Evolutionary conservation across 2,113 vertebrate species (phyloP).

Genomic region (Pseudorectes ferrugineus): DNA sequence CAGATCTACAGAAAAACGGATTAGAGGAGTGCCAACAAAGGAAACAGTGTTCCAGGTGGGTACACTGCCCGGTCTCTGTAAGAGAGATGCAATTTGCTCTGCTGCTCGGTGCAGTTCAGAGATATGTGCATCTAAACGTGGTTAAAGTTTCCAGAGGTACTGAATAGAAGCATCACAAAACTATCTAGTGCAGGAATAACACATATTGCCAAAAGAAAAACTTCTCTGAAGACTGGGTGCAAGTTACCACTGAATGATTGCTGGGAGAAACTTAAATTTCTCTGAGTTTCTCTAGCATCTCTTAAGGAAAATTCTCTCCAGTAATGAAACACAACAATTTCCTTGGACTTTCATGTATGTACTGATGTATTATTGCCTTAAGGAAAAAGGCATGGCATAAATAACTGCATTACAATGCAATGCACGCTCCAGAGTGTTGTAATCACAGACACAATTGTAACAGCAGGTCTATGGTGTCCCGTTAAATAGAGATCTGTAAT

Average conservation of each 20-base stretch:
- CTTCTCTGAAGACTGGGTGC: not conserved
- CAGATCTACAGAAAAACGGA: not conserved
- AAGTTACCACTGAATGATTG: not conserved
- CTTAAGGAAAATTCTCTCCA: not conserved
- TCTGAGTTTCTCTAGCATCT: not conserved
- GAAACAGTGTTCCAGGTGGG: not conserved
- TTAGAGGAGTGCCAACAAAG: not conserved
- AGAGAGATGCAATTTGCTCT: not conserved
- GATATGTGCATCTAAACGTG: not conserved
- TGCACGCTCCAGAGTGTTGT: not conserved
- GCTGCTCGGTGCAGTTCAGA: accelerated
- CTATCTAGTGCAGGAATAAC: not conserved
- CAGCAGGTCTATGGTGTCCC: conserved; percentile 43
- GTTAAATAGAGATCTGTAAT: conserved; percentile 73
- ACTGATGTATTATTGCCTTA: not conserved
- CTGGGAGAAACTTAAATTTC: not conserved
- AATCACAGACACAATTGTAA: conserved; percentile 55
- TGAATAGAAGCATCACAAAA: not conserved
- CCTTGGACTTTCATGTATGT: not conserved
- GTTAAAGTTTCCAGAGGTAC: not conserved
- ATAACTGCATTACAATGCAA: conserved; percentile 59
- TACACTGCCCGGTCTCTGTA: not conserved
- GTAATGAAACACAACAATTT: not conserved
- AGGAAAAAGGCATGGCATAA: conserved; percentile 12
- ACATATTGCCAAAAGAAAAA: not conserved